Conservation (phyloP, 2,888 invertebrate genomes). For the Pseudococcus longispinus region DNA sequence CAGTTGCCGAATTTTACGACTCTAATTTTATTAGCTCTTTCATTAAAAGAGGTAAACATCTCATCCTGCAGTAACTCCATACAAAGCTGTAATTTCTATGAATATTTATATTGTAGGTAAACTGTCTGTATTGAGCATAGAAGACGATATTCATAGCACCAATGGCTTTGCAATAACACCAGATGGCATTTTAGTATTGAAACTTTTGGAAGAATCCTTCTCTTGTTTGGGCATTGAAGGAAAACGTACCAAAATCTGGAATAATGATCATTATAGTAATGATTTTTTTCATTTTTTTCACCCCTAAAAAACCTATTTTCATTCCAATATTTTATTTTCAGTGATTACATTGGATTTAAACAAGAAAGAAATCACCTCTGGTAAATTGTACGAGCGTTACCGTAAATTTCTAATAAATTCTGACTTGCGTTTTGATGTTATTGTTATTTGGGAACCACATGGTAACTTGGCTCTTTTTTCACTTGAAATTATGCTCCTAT, state of each 20-base stretch:
- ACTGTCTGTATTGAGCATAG: background rate
- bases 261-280: slow-evolving; percentile 9
- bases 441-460: slow-evolving; percentile 5
- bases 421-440: background rate
- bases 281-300: background rate
- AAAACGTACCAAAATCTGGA: background rate
- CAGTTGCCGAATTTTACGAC: background rate
- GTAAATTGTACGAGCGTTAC: background rate
- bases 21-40: background rate
- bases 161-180: background rate
- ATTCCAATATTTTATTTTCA: background rate
- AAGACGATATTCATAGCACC: background rate
- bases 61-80: background rate
- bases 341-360: slow-evolving; percentile 6
- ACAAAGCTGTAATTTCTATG: background rate
- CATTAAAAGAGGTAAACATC: background rate
- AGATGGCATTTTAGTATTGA: background rate
- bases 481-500: background rate
- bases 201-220: background rate
- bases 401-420: background rate
- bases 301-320: background rate
- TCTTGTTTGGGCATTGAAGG: background rate
- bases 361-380: background rate
- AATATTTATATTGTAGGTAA: background rate
- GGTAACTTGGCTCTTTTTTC: background rate